Evolutionary conservation across 2,113 vertebrate species (phyloP), one percentile per base, ranked within the genome.

Genomic region (Astur gentilis): DNA sequence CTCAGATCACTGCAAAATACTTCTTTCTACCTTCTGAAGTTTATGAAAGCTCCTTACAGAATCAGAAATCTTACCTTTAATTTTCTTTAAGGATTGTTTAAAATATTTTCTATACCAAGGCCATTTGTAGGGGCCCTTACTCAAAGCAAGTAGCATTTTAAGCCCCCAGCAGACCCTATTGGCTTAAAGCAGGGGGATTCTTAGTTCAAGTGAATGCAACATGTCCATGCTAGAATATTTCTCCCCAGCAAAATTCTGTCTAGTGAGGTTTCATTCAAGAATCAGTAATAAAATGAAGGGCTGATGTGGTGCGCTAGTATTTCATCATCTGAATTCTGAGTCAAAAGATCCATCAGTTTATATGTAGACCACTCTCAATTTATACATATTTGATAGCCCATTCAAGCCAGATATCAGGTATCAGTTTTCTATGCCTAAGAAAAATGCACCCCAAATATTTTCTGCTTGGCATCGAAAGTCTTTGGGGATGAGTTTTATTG

Each of bases 121-220:
- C 34, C 19, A 42, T 66, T 49, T 64, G 19, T n/a, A 84, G 16
- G 2, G 6, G 50, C 16, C 36, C 18, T 76, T 71, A 50, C 34
- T 81, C 79, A 90, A 85, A 88, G 44, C 21, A 85, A 80, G 26
- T 7, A 55, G 42, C 19, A 47, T 9, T 91, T 92, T 45, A 90
- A 62, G 6, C 3, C 13, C 19, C 3, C 20, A 62, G 10, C 9
- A 77, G 50, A 20, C 10, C 16, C 16, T 38, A 10, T 0, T n/a
- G 32, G 16, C 50, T 83, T 57, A 62, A 71, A 91, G 27, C 22
- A 72, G n/a, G 16, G 18, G 0, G 1, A 60, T 64, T 81, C 57
- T 57, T 82, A 26, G 78, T 40, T 85, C 40, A 32, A 52, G 32
- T 23, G 29, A 73, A 52, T 67, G 32, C 27, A 64, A n/a, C 18